A percentile compares a stretch with the other conserved stretches of the same genome.
Conservation (phyloP, 2,113 vertebrate species). For the Oreotrochilus melanogaster region DNA sequence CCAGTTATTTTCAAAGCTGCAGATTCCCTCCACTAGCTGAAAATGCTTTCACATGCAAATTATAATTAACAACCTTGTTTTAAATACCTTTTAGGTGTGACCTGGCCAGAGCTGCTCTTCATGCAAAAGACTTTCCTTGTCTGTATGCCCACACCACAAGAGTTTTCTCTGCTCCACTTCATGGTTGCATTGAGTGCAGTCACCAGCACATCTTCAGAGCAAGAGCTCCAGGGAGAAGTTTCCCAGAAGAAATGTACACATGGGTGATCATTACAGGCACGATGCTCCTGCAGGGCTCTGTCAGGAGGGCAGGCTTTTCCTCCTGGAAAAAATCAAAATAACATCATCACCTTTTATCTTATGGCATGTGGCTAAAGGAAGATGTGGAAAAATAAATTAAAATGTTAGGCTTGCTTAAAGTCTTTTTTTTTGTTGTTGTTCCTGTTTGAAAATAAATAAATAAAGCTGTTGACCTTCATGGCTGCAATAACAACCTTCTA, state of each 20-base stretch:
- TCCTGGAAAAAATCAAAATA: conserved; percentile 64
- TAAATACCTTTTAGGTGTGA: conserved; percentile 88
- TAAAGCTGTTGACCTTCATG: conserved; percentile 54
- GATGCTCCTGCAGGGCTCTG: conserved; percentile 87
- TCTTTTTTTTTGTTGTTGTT: fast-evolving
- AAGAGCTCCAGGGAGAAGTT: conserved; percentile 86
- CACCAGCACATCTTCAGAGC: conserved; percentile 77
- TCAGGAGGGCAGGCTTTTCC: conserved; percentile 87
- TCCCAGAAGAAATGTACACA: conserved; percentile 91
- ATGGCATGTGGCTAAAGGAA: not conserved
- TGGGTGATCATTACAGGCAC: conserved; percentile 86
- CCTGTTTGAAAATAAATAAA: not conserved
- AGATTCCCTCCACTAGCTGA: not conserved
- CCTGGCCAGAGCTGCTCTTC: conserved; percentile 85
- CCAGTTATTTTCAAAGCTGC: not conserved
- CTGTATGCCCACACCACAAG: conserved; percentile 88
- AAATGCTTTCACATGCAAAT: not conserved
- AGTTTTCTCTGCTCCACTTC: conserved; percentile 72
- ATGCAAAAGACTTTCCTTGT: conserved; percentile 87
- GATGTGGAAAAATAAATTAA: not conserved
- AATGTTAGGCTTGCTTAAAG: not conserved
- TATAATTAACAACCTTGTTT: no score
- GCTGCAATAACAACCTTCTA: conserved; percentile 44
- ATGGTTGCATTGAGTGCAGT: conserved; percentile 76
- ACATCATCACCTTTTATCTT: not conserved